Evolutionary conservation across 2,888 invertebrate genomes (phyloP).

Genomic region (Hemicrepidius hirtus): DNA sequence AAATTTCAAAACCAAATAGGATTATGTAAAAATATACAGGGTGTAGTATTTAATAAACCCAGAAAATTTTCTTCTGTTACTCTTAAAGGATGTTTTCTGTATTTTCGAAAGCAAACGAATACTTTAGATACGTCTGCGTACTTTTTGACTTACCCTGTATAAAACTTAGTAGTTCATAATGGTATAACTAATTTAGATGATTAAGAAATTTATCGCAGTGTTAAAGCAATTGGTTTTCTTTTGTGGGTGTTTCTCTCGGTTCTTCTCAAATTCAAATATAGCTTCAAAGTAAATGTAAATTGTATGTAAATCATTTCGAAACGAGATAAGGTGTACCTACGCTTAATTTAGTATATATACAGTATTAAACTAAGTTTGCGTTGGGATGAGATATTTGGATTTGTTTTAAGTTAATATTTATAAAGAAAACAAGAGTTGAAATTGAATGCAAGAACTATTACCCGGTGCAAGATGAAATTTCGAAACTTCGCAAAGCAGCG

Average conservation of each 20-base stretch:
- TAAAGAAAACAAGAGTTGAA: slow-evolving; percentile 58
- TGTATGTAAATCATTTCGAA: slow-evolving; percentile 45
- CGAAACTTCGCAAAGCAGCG: slow-evolving; percentile 61
- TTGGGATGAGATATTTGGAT: slow-evolving; percentile 56
- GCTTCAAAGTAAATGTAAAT: slow-evolving; percentile 41
- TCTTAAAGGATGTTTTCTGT: no score
- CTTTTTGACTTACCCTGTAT: no score
- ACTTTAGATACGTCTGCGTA: no score
- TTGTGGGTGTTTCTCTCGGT: slow-evolving; percentile 32
- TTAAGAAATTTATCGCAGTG: neutral
- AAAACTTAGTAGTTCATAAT: no score
- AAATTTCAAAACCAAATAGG: no score
- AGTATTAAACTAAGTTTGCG: slow-evolving; percentile 54
- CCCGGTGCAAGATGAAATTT: slow-evolving; percentile 61
- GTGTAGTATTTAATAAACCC: no score
- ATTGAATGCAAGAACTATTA: slow-evolving; percentile 58
- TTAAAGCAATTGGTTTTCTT: slow-evolving; percentile 24
- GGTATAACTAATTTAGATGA: no score
- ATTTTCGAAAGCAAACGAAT: no score
- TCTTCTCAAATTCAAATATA: slow-evolving; percentile 41
- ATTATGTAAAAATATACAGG: no score
- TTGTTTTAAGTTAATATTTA: slow-evolving; percentile 60
- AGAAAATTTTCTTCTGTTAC: no score
- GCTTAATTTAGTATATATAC: slow-evolving; percentile 53
- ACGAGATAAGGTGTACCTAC: slow-evolving; percentile 49